Evolutionary conservation across 2,797 vertebrate genomes (phyloP), one percentile per base, ranked within the genome.

Genomic region (Enteromius argenteus): DNA sequence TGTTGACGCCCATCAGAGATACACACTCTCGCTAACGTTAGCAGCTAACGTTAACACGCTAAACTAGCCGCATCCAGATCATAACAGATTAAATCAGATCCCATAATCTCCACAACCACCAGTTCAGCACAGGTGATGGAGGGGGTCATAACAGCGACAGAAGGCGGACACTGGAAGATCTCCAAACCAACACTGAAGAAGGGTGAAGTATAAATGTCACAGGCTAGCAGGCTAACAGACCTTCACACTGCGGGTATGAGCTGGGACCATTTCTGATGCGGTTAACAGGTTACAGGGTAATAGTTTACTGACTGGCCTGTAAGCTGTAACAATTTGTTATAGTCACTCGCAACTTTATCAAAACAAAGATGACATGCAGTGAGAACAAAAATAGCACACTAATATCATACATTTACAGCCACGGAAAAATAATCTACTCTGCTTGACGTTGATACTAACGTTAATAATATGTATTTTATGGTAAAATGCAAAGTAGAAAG

Each of bases 11-110:
- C 74, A 62, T 78, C 27, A 69, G 60, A 64, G 6, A 77, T 11
- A 1, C 42, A 60, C 37, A 60, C 27, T 60, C 66, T 44, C 13
- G 76, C 75, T 84, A 37, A 6, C 27, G 37, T 37, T 37, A 79
- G 76, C 83, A 62, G 83, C 83, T 84, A 79, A 79, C 64, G 83
- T 75, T 84, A 79, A 79, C 64, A 42, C 27, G 81, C 73, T 68
- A 69, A 77, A 83, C 73, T 69, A 79, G 83, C 67, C n/a, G 7
- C 42, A 49, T 49, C 39, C 44, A 56, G 32, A 76, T 15, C 46
- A 66, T 53, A 53, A 68, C 32, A 14, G 17, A 67, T 66, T 37
- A 17, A 72, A 71, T 27, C 30, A 49, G 30, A 71, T 69, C 15
- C 60, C 66, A 49, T 46, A 19, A 71, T 69, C 66, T 27, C 23